Base-by-base conservation (phyloP, 2,113 vertebrate species). In the Sebastes schlegelii region DNA sequence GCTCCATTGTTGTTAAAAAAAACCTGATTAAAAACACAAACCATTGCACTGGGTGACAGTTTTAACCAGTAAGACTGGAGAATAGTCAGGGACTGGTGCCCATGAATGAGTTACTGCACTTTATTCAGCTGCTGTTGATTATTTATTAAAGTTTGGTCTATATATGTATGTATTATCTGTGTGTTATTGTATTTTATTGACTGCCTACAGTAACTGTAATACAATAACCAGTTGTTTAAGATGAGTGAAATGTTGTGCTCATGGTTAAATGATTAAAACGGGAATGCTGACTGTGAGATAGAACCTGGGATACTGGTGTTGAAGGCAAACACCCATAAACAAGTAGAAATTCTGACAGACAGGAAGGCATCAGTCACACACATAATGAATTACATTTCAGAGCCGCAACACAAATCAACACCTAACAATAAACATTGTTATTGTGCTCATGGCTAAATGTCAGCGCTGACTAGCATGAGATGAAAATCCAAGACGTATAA, bases 401-500 rank as follows among this genome's bases (percentile, higher is more conserved):
- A 81, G 68, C 13, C 9, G 1, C 40, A 75, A 71, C 23, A 54
- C 26, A 21, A 69, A 71, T 70, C n/a, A 65, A 34, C 75, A 61
- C 13, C 40, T 40, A 60, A 73, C 21, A 48, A 63, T 58, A 8
- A 73, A 76, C 70, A 72, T 5, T 61, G 77, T 71, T 75, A 48
- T 43, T 78, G 17, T 52, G 79, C 45, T 73, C 5, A 45, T 58
- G 16, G 62, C 67, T 57, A 61, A 64, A 83, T 86, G 68, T 58
- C 83, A 85, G 4, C 54, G 5, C 6, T 48, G 55, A 77, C 23
- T 55, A n/a, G 21, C 40, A 34, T 9, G 12, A n/a, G 64, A 49
- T 48, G 51, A 34, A 84, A 84, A 71, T 61, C 11, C 46, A 71
- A 75, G 23, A 57, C 45, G 19, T 66, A 9, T 81, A 74, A 88